Conservation (phyloP, 2,888 invertebrate species). For the Lymantria dispar region DNA sequence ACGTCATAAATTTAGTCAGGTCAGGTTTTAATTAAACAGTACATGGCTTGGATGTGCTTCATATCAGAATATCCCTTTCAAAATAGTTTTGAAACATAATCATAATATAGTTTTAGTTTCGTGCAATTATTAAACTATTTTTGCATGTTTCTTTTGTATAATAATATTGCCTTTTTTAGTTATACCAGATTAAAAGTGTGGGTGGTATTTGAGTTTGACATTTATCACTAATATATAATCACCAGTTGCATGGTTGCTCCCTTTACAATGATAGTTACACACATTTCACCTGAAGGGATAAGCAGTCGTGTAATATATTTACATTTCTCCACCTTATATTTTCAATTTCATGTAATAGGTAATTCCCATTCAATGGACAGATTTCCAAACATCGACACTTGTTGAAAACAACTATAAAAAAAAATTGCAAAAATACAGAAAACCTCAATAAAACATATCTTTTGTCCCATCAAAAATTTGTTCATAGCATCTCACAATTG, state of each 20-base stretch:
- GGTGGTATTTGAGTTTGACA: slow-evolving; percentile 2
- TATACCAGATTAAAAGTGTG: slow-evolving; percentile 4
- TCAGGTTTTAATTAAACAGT: slow-evolving; percentile 13
- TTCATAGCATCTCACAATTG: too few relatives aligned
- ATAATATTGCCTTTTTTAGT: slow-evolving; percentile 20
- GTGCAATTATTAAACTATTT: neutral
- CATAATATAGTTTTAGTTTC: slow-evolving; percentile 7
- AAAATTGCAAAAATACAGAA: too few relatives aligned
- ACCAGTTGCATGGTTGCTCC: slow-evolving; percentile 9
- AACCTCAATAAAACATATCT: too few relatives aligned
- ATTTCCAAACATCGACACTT: too few relatives aligned
- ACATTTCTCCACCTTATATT: too few relatives aligned
- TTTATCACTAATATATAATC: slow-evolving; percentile 1
- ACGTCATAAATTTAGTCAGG: slow-evolving; percentile 9
- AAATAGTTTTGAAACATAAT: slow-evolving; percentile 5
- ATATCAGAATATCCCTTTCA: slow-evolving; percentile 17
- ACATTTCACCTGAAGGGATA: too few relatives aligned
- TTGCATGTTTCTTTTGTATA: slow-evolving; percentile 24
- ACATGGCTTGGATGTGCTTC: slow-evolving; percentile 30
- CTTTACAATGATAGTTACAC: neutral
- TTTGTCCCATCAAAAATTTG: too few relatives aligned
- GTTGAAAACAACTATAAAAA: too few relatives aligned
- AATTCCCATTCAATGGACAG: too few relatives aligned
- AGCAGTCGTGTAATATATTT: too few relatives aligned
- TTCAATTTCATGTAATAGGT: too few relatives aligned